Evolutionary conservation across 2,113 vertebrate species (phyloP).

Genomic region (Cyanistes caeruleus): DNA sequence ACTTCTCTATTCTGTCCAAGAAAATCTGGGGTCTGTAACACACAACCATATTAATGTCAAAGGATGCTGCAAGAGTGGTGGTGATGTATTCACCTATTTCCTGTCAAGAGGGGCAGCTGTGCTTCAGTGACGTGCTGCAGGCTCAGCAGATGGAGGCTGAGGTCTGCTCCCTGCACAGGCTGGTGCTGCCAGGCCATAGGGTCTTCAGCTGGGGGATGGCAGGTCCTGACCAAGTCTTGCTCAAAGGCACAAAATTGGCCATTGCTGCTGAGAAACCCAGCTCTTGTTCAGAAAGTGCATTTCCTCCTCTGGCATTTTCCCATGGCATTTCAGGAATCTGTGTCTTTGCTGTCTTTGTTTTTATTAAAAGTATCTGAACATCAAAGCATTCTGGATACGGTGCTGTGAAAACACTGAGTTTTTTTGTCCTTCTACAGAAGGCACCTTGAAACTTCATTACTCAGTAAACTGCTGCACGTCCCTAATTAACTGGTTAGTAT

Average conservation of each 20-base stretch:
- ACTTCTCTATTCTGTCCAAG: not conserved
- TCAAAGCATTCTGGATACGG: not conserved
- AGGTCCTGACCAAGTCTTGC: not conserved
- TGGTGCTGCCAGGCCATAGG: not conserved
- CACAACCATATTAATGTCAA: not conserved
- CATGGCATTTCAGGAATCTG: not conserved
- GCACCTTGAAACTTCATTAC: slow-evolving; percentile 14
- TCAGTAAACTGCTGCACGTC: not conserved
- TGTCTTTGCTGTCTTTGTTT: not conserved
- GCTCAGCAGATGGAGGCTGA: not conserved
- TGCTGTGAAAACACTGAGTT: not conserved
- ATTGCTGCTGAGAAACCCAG: not conserved
- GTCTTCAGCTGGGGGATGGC: not conserved
- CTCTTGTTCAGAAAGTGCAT: not conserved
- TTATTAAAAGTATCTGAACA: not conserved
- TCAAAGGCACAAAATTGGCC: not conserved
- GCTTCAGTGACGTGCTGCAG: fast-evolving
- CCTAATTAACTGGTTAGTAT: slow-evolving; percentile 4
- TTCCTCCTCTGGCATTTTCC: not conserved
- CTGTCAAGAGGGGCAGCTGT: not conserved
- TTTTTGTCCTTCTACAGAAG: not conserved
- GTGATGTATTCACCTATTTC: not conserved
- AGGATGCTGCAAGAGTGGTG: not conserved
- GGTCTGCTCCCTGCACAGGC: not conserved
- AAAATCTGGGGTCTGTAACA: not conserved